Evolutionary conservation across 2,888 invertebrate genomes (phyloP).

Genomic region (Lithophane leautieri): DNA sequence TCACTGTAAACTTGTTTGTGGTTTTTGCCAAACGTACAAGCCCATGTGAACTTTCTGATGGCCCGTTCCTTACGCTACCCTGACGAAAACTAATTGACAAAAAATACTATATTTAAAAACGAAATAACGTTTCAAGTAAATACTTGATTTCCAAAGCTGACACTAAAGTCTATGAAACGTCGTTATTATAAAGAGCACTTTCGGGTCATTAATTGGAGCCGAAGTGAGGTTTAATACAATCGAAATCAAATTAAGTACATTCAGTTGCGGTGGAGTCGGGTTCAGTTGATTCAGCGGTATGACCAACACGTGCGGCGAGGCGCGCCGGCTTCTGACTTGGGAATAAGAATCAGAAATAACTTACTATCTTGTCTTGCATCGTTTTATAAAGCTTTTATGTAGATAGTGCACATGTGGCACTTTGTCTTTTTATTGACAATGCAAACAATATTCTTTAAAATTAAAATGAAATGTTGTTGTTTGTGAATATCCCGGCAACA

Average conservation of each 20-base stretch:
- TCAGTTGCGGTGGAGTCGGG: constrained; percentile 85
- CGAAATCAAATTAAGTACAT: constrained; percentile 89
- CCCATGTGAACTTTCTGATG: constrained; percentile 71
- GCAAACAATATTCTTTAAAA: constrained; percentile 9
- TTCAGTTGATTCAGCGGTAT: constrained; percentile 87
- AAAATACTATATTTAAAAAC: constrained; percentile 23
- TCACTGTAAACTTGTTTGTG: constrained; percentile 82
- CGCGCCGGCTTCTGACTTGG: constrained; percentile 68
- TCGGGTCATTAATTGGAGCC: constrained; percentile 85
- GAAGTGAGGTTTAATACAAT: constrained; percentile 88
- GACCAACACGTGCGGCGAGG: constrained; percentile 80
- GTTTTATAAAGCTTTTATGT: constrained; percentile 24
- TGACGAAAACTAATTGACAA: constrained; percentile 58
- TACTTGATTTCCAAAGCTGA: constrained; percentile 50
- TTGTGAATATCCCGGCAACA: constrained; percentile 40
- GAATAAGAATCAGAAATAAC: constrained; percentile 80
- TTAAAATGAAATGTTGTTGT: constrained; percentile 15
- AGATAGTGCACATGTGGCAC: constrained; percentile 2
- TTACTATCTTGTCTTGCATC: constrained; percentile 41
- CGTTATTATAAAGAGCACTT: constrained; percentile 79
- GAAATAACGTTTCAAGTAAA: constrained; percentile 18
- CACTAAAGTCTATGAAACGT: constrained; percentile 58
- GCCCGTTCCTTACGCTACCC: constrained; percentile 71
- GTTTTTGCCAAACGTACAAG: constrained; percentile 81
- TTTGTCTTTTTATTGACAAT: background rate